Base-by-base conservation (phyloP, 2,113 vertebrate genomes). In the Piprites chloris region DNA sequence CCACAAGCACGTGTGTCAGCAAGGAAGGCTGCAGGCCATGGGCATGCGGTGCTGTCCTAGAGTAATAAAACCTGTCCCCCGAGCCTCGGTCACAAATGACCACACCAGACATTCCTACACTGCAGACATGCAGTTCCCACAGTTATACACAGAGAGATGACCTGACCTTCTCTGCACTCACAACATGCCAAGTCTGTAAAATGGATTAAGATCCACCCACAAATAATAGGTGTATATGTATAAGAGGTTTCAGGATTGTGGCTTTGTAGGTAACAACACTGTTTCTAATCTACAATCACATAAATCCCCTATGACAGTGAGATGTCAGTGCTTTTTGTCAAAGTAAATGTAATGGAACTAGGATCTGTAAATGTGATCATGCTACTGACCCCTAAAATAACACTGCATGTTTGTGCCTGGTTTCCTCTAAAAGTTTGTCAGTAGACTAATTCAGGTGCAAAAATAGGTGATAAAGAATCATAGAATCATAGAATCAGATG, bases 221-320 rank as follows among this genome's bases (percentile, higher is more conserved):
- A 67, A 49, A 58, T 49, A 66, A 74, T 37, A 81, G 11, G 77
- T 81, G 47, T 91, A 9, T 69, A 89, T 66, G 35, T 42, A 28
- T 74, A 81, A 81, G 80, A 59, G 27, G 56, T 85, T 82, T 87
- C 87, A 91, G 69, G 61, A 67, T 41, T 82, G 74, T 52, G 81
- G n/a, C 35, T 81, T 85, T 63, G 35, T 81, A 87, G 17, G 42
- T 46, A 75, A 42, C 23, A 61, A 19, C 19, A 22, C 14, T 74
- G 23, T 42, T 81, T 67, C 46, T 81, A 63, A 67, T 46, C 42
- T 53, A 74, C 50, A 16, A 47, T 82, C 30, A 30, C 23, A 20
- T 44, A 28, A 24, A 71, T 37, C 30, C 28, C 24, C 53, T 53
- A 30, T 9, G 20, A 66, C 26, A 62, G 50, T 39, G 79, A 91